phyloP scores from a whole-genome alignment of 92 coral and sea anemone species.

The Porites divaricata region DNA sequence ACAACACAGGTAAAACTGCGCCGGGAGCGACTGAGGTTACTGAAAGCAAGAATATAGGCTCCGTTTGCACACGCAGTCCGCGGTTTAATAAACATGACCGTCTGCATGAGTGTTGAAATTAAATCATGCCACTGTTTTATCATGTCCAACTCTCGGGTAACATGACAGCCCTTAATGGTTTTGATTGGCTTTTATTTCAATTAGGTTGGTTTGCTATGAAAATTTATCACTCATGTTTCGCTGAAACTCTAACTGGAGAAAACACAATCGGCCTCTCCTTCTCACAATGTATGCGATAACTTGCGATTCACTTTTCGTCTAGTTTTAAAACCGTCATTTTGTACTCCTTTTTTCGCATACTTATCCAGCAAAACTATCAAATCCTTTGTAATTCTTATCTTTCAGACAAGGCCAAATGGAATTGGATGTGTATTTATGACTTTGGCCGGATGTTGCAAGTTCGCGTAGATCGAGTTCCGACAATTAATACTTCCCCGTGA shows the following conservation, averaged over 20 bases:
- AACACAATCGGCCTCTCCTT: background rate
- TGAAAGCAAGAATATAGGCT: background rate
- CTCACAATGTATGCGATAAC: background rate
- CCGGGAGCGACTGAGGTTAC: background rate
- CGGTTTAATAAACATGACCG: slow-evolving; percentile 13
- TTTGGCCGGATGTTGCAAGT: slow-evolving; percentile 21
- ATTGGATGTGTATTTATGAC: slow-evolving; percentile 11
- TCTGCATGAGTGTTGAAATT: slow-evolving; percentile 20
- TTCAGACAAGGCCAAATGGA: slow-evolving; percentile 25
- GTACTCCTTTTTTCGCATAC: background rate
- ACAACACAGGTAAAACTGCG: background rate
- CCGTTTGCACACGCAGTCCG: background rate
- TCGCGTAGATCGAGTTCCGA: slow-evolving; percentile 1
- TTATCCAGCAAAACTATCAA: background rate
- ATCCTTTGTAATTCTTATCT: slow-evolving; percentile 17
- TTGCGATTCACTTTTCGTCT: background rate
- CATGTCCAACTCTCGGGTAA: slow-evolving; percentile 26
- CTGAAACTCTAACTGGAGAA: background rate
- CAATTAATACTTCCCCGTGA: background rate
- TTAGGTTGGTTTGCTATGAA: slow-evolving; percentile 9
- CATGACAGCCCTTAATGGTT: slow-evolving; percentile 33
- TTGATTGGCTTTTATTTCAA: slow-evolving; percentile 27
- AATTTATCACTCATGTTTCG: background rate
- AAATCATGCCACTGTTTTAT: slow-evolving; percentile 5
- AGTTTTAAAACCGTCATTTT: background rate